Evolutionary conservation across 1,140 invertebrate species (phyloP), one percentile per base, ranked within the genome.

Genomic region (Octopus sinensis): DNA sequence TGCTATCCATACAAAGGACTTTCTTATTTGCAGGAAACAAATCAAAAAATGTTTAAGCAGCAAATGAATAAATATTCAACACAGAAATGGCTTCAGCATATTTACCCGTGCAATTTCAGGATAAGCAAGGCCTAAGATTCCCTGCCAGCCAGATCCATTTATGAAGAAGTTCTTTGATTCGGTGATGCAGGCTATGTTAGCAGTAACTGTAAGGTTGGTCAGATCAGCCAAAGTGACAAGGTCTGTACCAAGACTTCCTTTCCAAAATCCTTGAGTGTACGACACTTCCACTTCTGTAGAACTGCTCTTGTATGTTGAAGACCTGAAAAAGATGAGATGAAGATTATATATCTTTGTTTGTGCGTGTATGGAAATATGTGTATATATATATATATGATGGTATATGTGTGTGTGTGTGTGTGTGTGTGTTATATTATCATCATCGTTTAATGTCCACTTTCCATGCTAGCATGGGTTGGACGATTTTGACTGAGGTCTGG

Each of bases 61-160:
- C 30, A 43, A 3, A 43, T 43, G 30, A 43, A 43, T 43, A 43
- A 43, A 43, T 3, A 43, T 43, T 43, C 30, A 43, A 43, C 30
- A 43, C 0, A 43, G 30, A 43, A 43, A 43, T 43, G 30, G 30
- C 30, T 43, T 43, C 30, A 43, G 30, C 30, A 43, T 43, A 43
- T 43, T 43, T 43, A 43, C 30, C 30, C 88, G 17, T 51, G 90
- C 88, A 75, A 92, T 87, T 77, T 85, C 84, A 51, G 86, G 78
- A 85, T 91, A 92, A 6, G 89, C 92, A 75, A 92, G 80, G 12
- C 92, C 92, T 17, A 92, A 79, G 82, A 92, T 92, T 53, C 92
- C 92, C 83, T 92, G 88, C 90, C 91, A 92, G 79, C 90, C 86
- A 6, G 91, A 90, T 17, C 87, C 87, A 76, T 90, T 89, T 54